Evolutionary conservation across 2,888 invertebrate genomes (phyloP), one percentile per base, ranked within the genome.

Genomic region (Polyommatus icarus): DNA sequence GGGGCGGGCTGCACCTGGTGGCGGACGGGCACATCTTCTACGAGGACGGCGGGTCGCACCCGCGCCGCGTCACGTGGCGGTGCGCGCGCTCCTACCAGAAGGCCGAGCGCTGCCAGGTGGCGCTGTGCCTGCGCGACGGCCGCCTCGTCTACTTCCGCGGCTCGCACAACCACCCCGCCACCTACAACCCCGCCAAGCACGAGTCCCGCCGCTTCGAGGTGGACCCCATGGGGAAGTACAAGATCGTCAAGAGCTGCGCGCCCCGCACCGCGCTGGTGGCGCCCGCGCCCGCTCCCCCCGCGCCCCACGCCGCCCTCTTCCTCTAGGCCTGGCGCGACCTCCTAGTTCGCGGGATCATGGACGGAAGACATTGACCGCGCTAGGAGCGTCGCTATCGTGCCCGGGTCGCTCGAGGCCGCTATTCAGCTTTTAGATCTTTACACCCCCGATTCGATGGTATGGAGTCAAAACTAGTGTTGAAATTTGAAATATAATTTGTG

Each of bases 311-410:
- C 67, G 92, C 91, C 57, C 82, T 92, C 80, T 86, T 93, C 80
- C 89, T 93, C 84, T 93, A 93, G 93, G 93, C 93, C 91, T 93
- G 93, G 93, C 93, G 93, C 92, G 93, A 93, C 93, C 93, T 93
- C 91, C 92, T 93, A 67, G 90, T 93, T 81, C 92, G 93, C 85
- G 93, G 92, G 80, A 86, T 93, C 81, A 89, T 93, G 24, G 89
- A 91, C 78, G 85, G 87, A 79, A 89, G 89, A 81, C 91, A 91
- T 83, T 92, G 88, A 91, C 86, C 86, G 88, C 85, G 84, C 85
- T 79, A 71, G 90, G 93, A 90, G 92, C 77, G 93, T 93, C 92
- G 93, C 90, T 75, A 71, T 20, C 40, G 40, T 7, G 20, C 46
- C n/a, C 46, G 46, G 40, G 40, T 5, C 29, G 10, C 40, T 10